Evolutionary conservation across 2,797 vertebrate species (phyloP).

Genomic region (Rhynchonycteris naso): DNA sequence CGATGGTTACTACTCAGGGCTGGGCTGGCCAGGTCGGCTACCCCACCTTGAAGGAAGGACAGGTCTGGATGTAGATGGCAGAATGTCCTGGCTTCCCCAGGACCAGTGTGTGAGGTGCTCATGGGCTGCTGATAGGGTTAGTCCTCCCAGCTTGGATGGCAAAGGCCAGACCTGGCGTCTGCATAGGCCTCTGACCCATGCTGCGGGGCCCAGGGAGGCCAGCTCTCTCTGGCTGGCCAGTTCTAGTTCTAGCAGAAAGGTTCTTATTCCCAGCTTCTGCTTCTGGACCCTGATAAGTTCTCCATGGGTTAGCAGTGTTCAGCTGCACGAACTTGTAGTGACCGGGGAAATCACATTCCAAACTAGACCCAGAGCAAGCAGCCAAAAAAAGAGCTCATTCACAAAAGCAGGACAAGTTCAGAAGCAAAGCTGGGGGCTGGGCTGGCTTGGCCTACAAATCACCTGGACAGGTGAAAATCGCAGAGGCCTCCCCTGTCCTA

Average conservation of each 20-base stretch:
- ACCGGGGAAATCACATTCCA: constrained; percentile 73
- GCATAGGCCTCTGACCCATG: background rate
- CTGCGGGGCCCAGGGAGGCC: background rate
- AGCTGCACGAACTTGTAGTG: background rate
- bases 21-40: background rate
- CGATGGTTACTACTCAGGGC: fast-evolving
- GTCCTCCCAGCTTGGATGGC: background rate
- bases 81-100: background rate
- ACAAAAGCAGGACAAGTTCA: background rate
- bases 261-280: background rate
- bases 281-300: constrained; percentile 25
- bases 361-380: constrained; percentile 47
- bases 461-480: background rate
- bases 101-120: background rate
- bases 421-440: background rate
- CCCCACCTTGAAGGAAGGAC: background rate
- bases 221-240: background rate
- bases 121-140: background rate
- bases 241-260: background rate
- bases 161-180: background rate
- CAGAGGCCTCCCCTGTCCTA: background rate
- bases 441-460: background rate
- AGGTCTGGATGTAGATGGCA: background rate
- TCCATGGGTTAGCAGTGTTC: constrained; percentile 1
- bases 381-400: background rate